Conservation (phyloP, 2,888 invertebrate species). For the Sesamia inferens region DNA sequence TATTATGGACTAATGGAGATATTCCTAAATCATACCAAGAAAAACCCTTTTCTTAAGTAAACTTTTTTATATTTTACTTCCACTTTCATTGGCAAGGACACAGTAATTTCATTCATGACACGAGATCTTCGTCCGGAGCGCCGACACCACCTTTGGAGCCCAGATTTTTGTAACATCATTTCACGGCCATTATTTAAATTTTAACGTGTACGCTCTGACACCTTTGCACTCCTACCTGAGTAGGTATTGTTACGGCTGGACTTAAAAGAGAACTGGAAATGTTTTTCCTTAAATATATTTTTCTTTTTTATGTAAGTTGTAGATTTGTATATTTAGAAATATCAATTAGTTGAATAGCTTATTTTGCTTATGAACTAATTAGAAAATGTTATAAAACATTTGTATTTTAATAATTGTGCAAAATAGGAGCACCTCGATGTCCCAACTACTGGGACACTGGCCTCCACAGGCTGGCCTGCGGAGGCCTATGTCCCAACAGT, state of each 20-base stretch:
- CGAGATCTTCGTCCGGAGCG: not conserved
- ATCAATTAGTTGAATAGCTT: not conserved
- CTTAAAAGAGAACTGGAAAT: conserved; percentile 30
- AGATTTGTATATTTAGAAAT: conserved; percentile 13
- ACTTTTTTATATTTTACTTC: not conserved
- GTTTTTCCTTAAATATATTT: conserved; percentile 20
- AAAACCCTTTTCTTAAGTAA: too few species aligned
- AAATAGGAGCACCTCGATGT: not conserved
- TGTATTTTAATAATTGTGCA: not conserved
- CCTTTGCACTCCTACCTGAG: conserved; percentile 29
- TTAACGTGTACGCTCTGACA: conserved; percentile 46
- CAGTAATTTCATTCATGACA: conserved; percentile 36
- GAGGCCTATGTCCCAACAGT: too few species aligned
- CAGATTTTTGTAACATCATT: conserved; percentile 53
- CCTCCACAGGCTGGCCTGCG: too few species aligned
- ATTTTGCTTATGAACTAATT: not conserved
- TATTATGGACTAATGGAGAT: too few species aligned
- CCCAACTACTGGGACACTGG: not conserved
- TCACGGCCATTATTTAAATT: conserved; percentile 54
- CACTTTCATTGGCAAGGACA: conserved; percentile 6
- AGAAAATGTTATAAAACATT: not conserved
- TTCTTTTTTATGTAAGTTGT: not conserved
- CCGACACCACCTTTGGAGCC: conserved; percentile 7
- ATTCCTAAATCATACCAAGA: too few species aligned
- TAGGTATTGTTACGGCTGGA: conserved; percentile 42